Conservation (phyloP, 2,113 vertebrate genomes). For the Vulpes ferrilata region DNA sequence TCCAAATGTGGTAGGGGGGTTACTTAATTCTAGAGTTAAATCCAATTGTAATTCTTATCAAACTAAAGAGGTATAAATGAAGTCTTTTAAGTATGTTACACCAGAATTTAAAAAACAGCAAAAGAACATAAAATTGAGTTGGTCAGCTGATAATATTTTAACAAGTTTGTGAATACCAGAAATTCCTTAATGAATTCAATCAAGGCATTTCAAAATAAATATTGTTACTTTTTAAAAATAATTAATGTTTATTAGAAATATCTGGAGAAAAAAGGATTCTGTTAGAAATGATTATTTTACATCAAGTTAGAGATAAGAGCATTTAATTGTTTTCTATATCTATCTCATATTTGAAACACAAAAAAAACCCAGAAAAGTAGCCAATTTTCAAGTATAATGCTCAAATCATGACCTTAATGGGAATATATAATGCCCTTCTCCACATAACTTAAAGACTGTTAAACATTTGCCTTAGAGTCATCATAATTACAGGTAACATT, state of each 20-base stretch:
- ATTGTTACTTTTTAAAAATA: constrained; percentile 8
- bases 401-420: constrained; percentile 23
- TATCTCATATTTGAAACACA: constrained; percentile 16
- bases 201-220: constrained; percentile 38
- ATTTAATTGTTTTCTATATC: constrained; percentile 6
- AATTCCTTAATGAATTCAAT: constrained; percentile 24
- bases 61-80: constrained; percentile 1
- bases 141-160: constrained; percentile 25
- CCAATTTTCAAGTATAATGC: not conserved
- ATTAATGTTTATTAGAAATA: constrained; percentile 46
- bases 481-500: constrained; percentile 3
- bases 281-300: constrained; percentile 33
- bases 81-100: constrained; percentile 47
- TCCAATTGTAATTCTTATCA: constrained; percentile 46
- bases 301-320: not conserved
- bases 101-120: constrained; percentile 56
- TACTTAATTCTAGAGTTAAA: constrained; percentile 44
- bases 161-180: not conserved
- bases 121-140: constrained; percentile 42
- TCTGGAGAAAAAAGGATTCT: not conserved
- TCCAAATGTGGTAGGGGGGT: constrained; percentile 26
- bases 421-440: not conserved
- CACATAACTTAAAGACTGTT: not conserved
- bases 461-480: constrained; percentile 34
- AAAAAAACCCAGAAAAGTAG: not conserved